Evolutionary conservation across 2,797 vertebrate genomes (phyloP), one percentile per base, ranked within the genome.

Genomic region (Mergus octosetaceus): DNA sequence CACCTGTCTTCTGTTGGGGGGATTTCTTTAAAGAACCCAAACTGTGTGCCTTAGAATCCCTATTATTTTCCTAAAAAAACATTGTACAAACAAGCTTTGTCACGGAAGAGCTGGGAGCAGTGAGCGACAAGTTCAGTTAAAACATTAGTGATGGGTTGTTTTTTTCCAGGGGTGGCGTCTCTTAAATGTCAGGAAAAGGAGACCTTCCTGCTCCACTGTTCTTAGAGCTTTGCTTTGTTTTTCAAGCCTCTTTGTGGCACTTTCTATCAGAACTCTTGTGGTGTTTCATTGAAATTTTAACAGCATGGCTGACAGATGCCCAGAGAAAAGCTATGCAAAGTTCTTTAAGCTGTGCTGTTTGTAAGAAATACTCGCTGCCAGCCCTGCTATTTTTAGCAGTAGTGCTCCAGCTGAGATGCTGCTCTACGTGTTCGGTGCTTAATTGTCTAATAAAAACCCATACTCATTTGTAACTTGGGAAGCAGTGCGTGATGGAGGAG

Each of bases 151-250:
- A 54, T 32, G 49, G 58, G 3, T 3, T 5, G 45, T 78, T 94
- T 96, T 96, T 95, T 92, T 53, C 71, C 92, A 10, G 77, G 93
- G 96, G 96, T 96, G 93, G 85, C 94, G 85, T 92, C 94, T 95
- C 94, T 96, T 96, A 97, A 97, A 97, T 97, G 84, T 96, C 97
- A 97, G 98, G 97, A 98, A 97, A 96, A 97, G 96, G 96, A 97
- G 90, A 95, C 95, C 90, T 97, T 97, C 97, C 97, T 97, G 97
- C 96, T 95, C 94, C 87, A 30, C 97, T 91, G 96, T 90, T 96
- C 97, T 92, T 65, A 94, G 80, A 86, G 95, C 87, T 72, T 82
- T 12, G 79, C 96, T 96, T 97, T 96, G 95, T 97, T 93, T 89
- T 91, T 74, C 78, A 79, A 70, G 56, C 89, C 93, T 89, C 60